A percentile compares a stretch with the other conserved stretches of the same genome.
phyloP scores from a whole-genome alignment of 1,140 invertebrate species.

The Formica selysi region DNA sequence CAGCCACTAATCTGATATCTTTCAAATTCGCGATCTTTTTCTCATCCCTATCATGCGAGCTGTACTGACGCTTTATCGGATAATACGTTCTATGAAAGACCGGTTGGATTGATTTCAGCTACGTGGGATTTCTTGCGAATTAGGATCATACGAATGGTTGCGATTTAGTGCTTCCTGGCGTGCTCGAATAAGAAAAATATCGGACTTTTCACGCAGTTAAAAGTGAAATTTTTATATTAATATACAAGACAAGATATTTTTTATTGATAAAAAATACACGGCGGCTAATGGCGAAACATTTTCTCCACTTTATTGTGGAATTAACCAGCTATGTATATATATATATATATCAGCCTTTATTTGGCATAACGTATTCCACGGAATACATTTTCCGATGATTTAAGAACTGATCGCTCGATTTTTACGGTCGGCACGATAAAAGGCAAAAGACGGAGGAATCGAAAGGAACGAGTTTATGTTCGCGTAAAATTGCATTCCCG shows the following conservation, averaged over 20 bases:
- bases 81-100: conserved; percentile 17
- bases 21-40: conserved; percentile 65
- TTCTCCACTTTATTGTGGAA: conserved; percentile 60
- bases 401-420: conserved; percentile 65
- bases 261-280: background rate
- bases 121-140: background rate
- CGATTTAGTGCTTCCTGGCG: background rate
- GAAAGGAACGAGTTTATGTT: conserved; percentile 48
- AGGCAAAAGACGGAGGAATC: conserved; percentile 18
- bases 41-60: conserved; percentile 34
- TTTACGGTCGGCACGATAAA: conserved; percentile 47
- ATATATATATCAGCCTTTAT: conserved; percentile 60
- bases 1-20: conserved; percentile 66
- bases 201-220: background rate
- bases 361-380: conserved; percentile 49
- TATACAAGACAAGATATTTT: background rate
- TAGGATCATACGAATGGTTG: background rate
- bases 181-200: background rate
- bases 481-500: conserved; percentile 28
- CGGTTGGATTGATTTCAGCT: background rate
- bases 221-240: background rate
- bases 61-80: background rate
- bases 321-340: conserved; percentile 22
- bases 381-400: conserved; percentile 64
- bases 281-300: conserved; percentile 10